Evolutionary conservation across 2,113 vertebrate species (phyloP).

Genomic region (Colius striatus): DNA sequence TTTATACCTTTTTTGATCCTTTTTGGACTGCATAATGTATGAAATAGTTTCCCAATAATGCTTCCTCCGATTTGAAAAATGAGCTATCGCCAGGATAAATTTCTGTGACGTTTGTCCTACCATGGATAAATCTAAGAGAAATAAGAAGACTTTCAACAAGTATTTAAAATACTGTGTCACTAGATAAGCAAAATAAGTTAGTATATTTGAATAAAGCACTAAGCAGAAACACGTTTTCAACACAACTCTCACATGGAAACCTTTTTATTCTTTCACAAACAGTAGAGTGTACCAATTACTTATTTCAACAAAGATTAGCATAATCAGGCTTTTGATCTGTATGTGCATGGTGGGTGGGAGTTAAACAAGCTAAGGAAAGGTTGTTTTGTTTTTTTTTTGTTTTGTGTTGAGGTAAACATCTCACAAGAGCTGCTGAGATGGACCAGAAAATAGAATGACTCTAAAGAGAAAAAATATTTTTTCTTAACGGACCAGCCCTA

Average conservation of each 20-base stretch:
- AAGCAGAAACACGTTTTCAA: not conserved
- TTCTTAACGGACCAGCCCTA: not conserved
- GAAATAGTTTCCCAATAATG: slow-evolving; percentile 84
- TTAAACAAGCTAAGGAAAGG: not conserved
- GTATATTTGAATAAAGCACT: not conserved
- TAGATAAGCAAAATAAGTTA: not conserved
- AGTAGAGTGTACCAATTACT: not conserved
- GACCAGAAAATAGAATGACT: not conserved
- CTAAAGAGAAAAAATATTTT: not conserved
- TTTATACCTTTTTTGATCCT: slow-evolving; percentile 70
- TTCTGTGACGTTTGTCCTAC: slow-evolving; percentile 76
- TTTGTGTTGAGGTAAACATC: not conserved
- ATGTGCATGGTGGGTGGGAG: not conserved
- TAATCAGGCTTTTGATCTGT: not conserved
- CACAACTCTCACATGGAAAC: not conserved
- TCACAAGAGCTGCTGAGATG: not conserved
- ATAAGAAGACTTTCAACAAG: not conserved
- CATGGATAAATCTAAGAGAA: slow-evolving; percentile 75
- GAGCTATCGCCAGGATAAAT: slow-evolving; percentile 90
- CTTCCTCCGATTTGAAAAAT: slow-evolving; percentile 85
- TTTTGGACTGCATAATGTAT: slow-evolving; percentile 70
- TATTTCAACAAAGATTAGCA: not conserved
- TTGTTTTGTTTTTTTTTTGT: not conserved
- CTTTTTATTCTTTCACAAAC: not conserved
- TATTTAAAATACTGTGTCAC: not conserved